Percentiles rank a stretch among this genome's conserved stretches.
Conservation (phyloP, 1,140 invertebrate genomes). For the Marisa cornuarietis region DNA sequence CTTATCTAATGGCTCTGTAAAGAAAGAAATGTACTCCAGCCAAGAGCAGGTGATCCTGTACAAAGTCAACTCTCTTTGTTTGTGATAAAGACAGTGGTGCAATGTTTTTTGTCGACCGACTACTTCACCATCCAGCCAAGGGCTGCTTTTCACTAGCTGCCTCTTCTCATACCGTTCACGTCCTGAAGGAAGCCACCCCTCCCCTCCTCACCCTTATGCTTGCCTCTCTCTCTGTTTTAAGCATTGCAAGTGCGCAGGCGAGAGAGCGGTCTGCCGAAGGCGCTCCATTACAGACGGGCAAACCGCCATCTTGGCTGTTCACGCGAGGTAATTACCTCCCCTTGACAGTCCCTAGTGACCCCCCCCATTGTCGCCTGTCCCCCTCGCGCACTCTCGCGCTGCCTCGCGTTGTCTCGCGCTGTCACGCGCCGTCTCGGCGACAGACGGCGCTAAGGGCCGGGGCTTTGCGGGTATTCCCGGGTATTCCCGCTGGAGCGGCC, state of each 20-base stretch:
- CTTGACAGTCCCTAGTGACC: constrained; percentile 14
- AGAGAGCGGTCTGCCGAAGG: background rate
- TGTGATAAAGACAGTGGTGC: no score
- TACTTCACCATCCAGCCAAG: no score
- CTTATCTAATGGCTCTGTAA: no score
- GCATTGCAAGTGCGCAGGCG: background rate
- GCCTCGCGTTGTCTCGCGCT: constrained; percentile 24
- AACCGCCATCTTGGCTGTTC: constrained; percentile 23
- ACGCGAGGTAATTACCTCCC: constrained; percentile 25
- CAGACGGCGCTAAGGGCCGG: constrained; percentile 24
- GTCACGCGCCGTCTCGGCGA: constrained; percentile 23
- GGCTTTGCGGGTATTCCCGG: constrained; percentile 3
- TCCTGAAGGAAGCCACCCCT: background rate
- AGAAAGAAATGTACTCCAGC: no score
- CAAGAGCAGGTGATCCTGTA: no score
- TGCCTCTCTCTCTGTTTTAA: background rate
- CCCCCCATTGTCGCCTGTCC: background rate
- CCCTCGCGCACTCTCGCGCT: background rate
- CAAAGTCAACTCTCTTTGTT: no score
- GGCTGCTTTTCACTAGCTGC: no score
- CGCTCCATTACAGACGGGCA: constrained; percentile 11
- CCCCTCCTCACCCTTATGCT: background rate
- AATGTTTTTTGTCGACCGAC: no score
- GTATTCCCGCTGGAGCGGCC: background rate
- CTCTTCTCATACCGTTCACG: no score